Evolutionary conservation across 2,113 vertebrate genomes (phyloP), one percentile per base, ranked within the genome.

Genomic region (Cyrtonyx montezumae): DNA sequence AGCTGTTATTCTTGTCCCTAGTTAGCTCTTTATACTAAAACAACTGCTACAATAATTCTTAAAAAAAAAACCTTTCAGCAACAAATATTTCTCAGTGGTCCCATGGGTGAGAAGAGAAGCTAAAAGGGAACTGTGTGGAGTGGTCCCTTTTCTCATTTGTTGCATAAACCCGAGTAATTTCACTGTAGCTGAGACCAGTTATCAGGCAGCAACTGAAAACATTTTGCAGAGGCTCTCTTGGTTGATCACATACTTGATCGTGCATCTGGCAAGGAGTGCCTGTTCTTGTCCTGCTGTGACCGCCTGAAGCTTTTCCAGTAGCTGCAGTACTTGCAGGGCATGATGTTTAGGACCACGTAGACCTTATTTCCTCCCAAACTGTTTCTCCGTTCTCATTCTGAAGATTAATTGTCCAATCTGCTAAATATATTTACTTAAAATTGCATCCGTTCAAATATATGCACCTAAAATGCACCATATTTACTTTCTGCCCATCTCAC

Each of bases 271-370:
- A 17, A 34, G n/a, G 20, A 84, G 25, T 7, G 40, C 7, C 40
- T 0, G 0, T 79, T 4, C 2, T 13, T 49, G 15, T 48, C 45
- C 40, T 79, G 0, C 40, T 3, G 1, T 22, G 55, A 20, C 53
- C 75, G 11, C 46, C 40, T 56, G 66, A 84, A 68, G 12, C 16
- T 58, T 91, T 82, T 69, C 36, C 40, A 28, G 13, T 45, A 61
- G 30, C 40, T 88, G 22, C 28, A 11, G 30, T 19, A 2, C 13
- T 61, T 1, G 1, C 0, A 3, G 4, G 67, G 4, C 18, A 62
- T 21, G 15, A 7, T 58, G 11, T 34, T 91, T 23, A 84, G 40
- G 36, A 68, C 6, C 26, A 6, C 65, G 36, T 9, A 73, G 62
- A 43, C 9, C 46, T 3, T 34, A 58, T 36, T 8, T 15, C 26